phyloP scores from a whole-genome alignment of 30 jellyfish, hydroid and myxozoan genomes.

The Catostylus mosaicus region DNA sequence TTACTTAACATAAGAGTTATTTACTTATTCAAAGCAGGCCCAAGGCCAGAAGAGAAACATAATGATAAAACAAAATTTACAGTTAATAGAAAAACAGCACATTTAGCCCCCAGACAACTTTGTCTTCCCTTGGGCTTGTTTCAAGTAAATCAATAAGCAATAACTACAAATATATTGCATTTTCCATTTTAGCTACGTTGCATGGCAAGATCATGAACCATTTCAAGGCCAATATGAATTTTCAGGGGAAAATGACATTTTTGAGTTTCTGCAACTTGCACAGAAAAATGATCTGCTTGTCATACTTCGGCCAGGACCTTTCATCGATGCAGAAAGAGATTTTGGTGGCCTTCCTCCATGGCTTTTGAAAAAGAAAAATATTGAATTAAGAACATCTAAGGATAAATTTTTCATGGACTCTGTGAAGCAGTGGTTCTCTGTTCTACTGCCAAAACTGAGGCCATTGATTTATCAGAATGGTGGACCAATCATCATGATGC shows the following conservation, averaged over 20 bases:
- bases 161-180: too few species aligned
- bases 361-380: constrained; percentile 62
- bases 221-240: constrained; percentile 77
- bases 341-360: constrained; percentile 95
- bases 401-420: constrained; percentile 53
- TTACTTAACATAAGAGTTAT: too few species aligned
- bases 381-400: constrained; percentile 62
- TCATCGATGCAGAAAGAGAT: constrained; percentile 93
- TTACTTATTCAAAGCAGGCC: too few species aligned
- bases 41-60: too few species aligned
- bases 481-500: constrained; percentile 88
- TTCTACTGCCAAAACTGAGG: constrained; percentile 55
- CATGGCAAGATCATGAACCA: constrained; percentile 93
- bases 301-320: constrained; percentile 94
- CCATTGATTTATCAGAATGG: constrained; percentile 69
- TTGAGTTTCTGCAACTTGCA: constrained; percentile 82
- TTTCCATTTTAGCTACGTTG: constrained; percentile 63
- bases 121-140: too few species aligned
- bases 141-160: too few species aligned
- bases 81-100: too few species aligned
- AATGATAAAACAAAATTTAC: too few species aligned
- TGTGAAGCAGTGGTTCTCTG: constrained; percentile 70
- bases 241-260: constrained; percentile 55
- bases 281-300: constrained; percentile 72
- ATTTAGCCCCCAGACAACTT: too few species aligned